Conservation (phyloP, 2,888 invertebrate species). For the Microplitis deprimator region DNA sequence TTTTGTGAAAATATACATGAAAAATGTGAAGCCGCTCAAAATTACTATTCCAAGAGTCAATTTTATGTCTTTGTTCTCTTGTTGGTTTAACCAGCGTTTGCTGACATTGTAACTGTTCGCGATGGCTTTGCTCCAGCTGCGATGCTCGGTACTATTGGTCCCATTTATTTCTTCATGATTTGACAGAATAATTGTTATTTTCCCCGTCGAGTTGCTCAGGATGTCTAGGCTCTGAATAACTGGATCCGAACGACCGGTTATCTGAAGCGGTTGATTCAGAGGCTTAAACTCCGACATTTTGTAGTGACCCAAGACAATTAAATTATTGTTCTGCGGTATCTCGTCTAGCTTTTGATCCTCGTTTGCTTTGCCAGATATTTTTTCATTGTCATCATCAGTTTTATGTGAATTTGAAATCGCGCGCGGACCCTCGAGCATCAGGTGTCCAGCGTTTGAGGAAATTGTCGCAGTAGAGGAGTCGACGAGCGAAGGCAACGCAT, state of each 20-base stretch:
- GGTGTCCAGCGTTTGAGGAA: constrained; percentile 79
- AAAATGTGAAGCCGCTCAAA: no score
- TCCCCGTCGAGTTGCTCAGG: constrained; percentile 52
- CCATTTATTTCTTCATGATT: constrained; percentile 45
- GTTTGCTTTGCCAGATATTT: constrained; percentile 51
- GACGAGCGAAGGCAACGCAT: constrained; percentile 92
- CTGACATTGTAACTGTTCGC: constrained; percentile 55
- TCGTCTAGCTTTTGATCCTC: constrained; percentile 54
- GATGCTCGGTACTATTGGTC: constrained; percentile 47
- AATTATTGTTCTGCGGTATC: constrained; percentile 53
- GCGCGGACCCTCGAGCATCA: constrained; percentile 83
- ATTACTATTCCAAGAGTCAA: constrained; percentile 72
- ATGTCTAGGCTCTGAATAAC: constrained; percentile 56
- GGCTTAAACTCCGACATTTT: constrained; percentile 66
- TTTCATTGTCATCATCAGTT: constrained; percentile 55
- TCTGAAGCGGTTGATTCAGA: constrained; percentile 65
- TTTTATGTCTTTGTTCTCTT: constrained; percentile 83
- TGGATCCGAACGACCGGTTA: constrained; percentile 68
- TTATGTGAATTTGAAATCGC: constrained; percentile 61
- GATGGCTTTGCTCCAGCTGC: constrained; percentile 56
- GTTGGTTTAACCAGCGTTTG: constrained; percentile 80
- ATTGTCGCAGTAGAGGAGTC: constrained; percentile 92
- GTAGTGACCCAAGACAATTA: constrained; percentile 63
- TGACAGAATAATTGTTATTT: constrained; percentile 43
- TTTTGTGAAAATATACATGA: no score